Evolutionary conservation across 2,888 invertebrate genomes (phyloP).

Genomic region (Megalurothrips usitatus): DNA sequence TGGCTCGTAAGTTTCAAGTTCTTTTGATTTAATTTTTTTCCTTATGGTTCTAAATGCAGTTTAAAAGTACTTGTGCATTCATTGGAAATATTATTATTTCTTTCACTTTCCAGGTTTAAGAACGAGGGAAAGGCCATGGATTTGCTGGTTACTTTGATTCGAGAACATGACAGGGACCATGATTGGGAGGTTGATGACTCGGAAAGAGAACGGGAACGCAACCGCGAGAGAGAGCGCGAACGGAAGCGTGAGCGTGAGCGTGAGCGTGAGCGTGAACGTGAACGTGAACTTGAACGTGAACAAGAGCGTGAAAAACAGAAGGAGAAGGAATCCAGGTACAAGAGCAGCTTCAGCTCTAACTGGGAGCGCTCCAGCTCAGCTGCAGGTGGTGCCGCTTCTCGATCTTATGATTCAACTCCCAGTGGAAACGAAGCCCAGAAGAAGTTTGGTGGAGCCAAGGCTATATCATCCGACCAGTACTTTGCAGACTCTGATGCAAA

Average conservation of each 20-base stretch:
- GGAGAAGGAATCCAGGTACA: neutral
- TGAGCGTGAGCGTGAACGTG: neutral
- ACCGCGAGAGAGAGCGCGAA: neutral
- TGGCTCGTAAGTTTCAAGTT: constrained; percentile 55
- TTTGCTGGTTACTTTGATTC: neutral
- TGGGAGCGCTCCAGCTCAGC: neutral
- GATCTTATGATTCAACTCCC: constrained; percentile 36
- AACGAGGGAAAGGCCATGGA: neutral
- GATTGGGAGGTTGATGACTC: neutral
- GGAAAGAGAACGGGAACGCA: neutral
- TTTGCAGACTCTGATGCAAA: constrained; percentile 69
- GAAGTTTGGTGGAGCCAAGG: constrained; percentile 96
- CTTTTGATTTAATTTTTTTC: constrained; percentile 23
- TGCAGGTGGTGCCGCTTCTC: neutral
- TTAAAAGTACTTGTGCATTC: neutral
- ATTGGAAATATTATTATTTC: neutral
- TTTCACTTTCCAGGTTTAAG: constrained; percentile 32
- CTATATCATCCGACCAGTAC: constrained; percentile 96
- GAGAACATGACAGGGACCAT: neutral
- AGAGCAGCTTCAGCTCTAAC: neutral
- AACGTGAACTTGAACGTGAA: neutral
- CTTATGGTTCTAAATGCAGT: neutral
- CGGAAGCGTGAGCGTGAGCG: neutral
- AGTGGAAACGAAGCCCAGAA: constrained; percentile 77
- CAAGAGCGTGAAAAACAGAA: neutral